These are phyloP conservation scores for Climacteris rufus DNA, from an alignment of 2,113 vertebrate genomes.

Conservation along the genomic window DNA sequence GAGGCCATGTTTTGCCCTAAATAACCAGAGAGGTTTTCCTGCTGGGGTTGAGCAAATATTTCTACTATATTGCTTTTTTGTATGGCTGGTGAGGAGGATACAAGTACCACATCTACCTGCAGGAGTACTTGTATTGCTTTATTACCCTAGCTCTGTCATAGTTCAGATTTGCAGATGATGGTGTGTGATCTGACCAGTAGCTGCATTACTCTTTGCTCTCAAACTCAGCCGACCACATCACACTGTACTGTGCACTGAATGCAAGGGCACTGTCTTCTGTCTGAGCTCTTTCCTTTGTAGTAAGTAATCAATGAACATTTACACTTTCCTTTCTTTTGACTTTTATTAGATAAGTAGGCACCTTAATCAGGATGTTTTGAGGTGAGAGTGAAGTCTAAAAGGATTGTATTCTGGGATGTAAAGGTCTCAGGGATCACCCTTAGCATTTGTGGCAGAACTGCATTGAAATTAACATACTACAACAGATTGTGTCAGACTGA, in stretches of 20 bases:
- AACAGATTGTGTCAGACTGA: conserved; percentile 58
- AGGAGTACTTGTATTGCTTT: neutral
- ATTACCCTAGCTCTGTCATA: neutral
- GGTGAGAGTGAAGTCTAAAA: conserved; percentile 28
- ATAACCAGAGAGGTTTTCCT: neutral
- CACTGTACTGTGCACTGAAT: neutral
- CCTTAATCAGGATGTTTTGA: neutral
- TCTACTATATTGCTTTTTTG: neutral
- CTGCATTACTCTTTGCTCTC: neutral
- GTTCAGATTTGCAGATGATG: neutral
- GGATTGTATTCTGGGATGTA: conserved; percentile 22
- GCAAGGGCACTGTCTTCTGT: neutral
- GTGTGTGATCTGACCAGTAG: neutral
- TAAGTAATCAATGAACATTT: neutral
- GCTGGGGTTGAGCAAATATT: neutral
- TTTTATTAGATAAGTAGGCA: conserved; percentile 49
- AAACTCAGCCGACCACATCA: neutral
- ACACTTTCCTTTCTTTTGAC: conserved; percentile 41
- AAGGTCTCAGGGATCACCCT: conserved; percentile 59
- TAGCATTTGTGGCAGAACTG: conserved; percentile 56
- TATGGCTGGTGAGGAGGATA: neutral
- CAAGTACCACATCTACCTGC: neutral
- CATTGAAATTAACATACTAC: conserved; percentile 72
- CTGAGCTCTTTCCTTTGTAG: neutral
- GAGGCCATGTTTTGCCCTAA: neutral